phyloP scores from a whole-genome alignment of 2,113 vertebrate genomes.

The Castor canadensis region DNA sequence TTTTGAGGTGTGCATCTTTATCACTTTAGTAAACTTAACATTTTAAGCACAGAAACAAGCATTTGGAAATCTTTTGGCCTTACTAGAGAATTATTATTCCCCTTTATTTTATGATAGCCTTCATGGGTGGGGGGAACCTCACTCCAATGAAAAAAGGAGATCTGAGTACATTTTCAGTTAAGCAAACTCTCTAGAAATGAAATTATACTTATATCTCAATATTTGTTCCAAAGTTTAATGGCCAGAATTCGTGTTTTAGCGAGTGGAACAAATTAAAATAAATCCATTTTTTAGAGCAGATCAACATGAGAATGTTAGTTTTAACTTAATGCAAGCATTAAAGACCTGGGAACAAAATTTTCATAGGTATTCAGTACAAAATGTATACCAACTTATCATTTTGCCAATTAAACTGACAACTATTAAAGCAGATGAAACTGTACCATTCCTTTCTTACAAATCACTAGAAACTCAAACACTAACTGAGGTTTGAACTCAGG shows the following conservation, averaged over 20 bases:
- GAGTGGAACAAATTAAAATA: slow-evolving; percentile 16
- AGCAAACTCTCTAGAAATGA: slow-evolving; percentile 26
- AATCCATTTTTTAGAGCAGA: not conserved
- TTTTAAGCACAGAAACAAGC: slow-evolving; percentile 24
- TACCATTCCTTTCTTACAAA: not conserved
- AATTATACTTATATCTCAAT: not conserved
- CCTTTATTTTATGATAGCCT: slow-evolving; percentile 11
- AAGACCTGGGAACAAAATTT: not conserved
- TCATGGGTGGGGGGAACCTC: slow-evolving; percentile 33
- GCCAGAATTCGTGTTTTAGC: not conserved
- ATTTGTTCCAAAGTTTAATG: not conserved
- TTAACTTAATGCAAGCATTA: not conserved
- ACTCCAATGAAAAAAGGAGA: not conserved
- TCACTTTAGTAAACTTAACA: slow-evolving; percentile 27
- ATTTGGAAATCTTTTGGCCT: not conserved
- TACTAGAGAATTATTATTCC: not conserved
- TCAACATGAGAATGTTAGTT: not conserved
- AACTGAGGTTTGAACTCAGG: too few relatives aligned
- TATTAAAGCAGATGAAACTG: not conserved
- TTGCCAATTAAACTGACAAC: not conserved
- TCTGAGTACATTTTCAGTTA: slow-evolving; percentile 12
- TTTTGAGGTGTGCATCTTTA: not conserved
- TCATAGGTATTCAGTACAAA: not conserved
- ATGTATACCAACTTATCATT: not conserved
- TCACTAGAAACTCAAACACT: too few relatives aligned